Base-by-base conservation (phyloP, 2,113 vertebrate genomes). In the Steatornis caripensis region DNA sequence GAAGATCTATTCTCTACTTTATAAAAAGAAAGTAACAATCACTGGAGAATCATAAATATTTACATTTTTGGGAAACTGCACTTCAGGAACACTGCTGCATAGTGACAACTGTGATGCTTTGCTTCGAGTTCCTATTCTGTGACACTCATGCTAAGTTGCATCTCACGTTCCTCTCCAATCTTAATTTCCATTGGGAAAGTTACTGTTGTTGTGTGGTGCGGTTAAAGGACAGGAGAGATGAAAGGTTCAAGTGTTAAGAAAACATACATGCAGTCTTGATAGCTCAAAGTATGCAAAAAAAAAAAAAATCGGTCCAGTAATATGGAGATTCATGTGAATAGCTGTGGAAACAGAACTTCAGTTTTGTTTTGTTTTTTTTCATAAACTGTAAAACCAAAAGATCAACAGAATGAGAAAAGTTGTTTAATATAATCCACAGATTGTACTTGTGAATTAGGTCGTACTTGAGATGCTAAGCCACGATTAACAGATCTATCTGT, bases 31-130 rank as follows among this genome's bases (percentile, higher is more conserved):
- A 84, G 79, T 95, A 90, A 89, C 69, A 70, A 66, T 79, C 48
- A 74, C 93, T 84, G 75, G n/a, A 65, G 61, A 95, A 77, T 76
- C 15, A 22, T 89, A 93, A 91, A 94, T 93, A 91, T 95, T 97
- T 95, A 66, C 76, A 22, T 94, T 97, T 95, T 84, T 13, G 84
- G 64, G 82, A 89, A 91, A 57, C 78, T 81, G 71, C 71, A 36
- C 65, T 94, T 96, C 49, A 82, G 84, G 69, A 84, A 43, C 84
- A 32, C 46, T 68, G n/a, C 49, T 41, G 34, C 39, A 30, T 18
- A 58, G 78, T 95, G 91, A 88, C 82, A 93, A 27, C 24, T 1
- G 4, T 0, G 2, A 13, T 66, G 77, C 48, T 79, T 95, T 0
- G 1, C 69, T 95, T 69, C 65, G 64, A 84, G n/a, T 34, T 84